Base-by-base conservation (phyloP, 2,113 vertebrate species). In the Lethenteron reissneri region DNA sequence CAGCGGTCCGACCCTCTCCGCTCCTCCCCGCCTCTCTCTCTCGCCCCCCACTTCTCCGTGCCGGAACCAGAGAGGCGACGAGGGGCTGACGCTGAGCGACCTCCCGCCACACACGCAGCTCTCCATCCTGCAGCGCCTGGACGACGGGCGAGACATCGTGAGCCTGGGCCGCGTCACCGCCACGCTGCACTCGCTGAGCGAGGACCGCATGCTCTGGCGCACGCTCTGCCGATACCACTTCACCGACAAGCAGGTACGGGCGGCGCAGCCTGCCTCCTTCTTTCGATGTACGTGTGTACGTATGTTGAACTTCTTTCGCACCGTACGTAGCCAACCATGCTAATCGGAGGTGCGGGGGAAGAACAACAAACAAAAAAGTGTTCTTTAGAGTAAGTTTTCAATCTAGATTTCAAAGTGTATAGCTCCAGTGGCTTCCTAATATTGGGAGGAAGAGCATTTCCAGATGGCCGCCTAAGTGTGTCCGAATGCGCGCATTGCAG, bases 11-110 rank as follows among this genome's bases (percentile, higher is more conserved):
- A 14, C 25, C 60, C 25, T 2, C 64, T 25, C 64, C 64, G 9
- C 10, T 21, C 21, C 62, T 21, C 10, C 64, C 64, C 64, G n/a
- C n/a, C 64, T 10, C 64, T 17, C 64, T 68, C 10, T 25, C 25
- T 10, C 64, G 2, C 10, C 8, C 25, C 64, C 64, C 25, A n/a
- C 64, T 19, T 15, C 60, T 11, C n/a, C 25, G n/a, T 68, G n/a
- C 64, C 10, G n/a, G 64, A 17, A 25, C 64, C 64, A 68, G 64
- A 68, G 64, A 68, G 64, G n/a, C 64, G 64, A 68, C 64, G n/a
- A 68, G 25, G 64, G 64, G n/a, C 64, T 68, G 64, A 68, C 64
- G n/a, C 25, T 68, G 64, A 68, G 64, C 64, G 64, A 68, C 64
- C 64, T 68, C 11, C 64, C 64, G 25, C 64, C 25, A n/a, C n/a